Evolutionary conservation across 2,888 invertebrate genomes (phyloP).

Genomic region (Acrocera orbiculus): DNA sequence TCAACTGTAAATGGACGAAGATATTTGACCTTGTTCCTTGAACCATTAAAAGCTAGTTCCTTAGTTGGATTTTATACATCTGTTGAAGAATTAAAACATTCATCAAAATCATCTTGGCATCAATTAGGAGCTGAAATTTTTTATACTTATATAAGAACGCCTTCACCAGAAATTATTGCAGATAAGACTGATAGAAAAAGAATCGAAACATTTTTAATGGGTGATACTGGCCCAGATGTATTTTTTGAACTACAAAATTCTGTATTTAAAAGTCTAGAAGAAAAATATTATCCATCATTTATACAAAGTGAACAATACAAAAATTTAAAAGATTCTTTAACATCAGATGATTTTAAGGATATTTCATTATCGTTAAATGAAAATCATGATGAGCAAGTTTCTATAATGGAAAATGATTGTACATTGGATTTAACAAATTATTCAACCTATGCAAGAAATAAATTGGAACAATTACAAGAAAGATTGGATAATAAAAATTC

Average conservation of each 20-base stretch:
- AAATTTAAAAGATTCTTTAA: slow-evolving; percentile 32
- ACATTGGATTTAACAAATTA: slow-evolving; percentile 56
- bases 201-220: slow-evolving; percentile 74
- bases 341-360: slow-evolving; percentile 29
- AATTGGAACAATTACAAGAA: slow-evolving; percentile 68
- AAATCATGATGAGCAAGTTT: slow-evolving; percentile 19
- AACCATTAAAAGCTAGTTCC: slow-evolving; percentile 68
- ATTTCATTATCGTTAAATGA: slow-evolving; percentile 24
- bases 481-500: slow-evolving; percentile 65
- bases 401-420: slow-evolving; percentile 15
- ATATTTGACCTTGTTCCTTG: slow-evolving; percentile 62
- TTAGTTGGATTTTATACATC: slow-evolving; percentile 72
- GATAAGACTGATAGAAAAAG: slow-evolving; percentile 62
- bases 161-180: slow-evolving; percentile 63
- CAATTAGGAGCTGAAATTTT: slow-evolving; percentile 83
- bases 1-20: slow-evolving; percentile 65
- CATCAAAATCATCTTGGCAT: slow-evolving; percentile 63
- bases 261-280: slow-evolving; percentile 61
- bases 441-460: slow-evolving; percentile 63
- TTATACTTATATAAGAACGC: slow-evolving; percentile 70
- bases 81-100: slow-evolving; percentile 62
- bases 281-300: slow-evolving; percentile 78
- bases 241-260: slow-evolving; percentile 74
- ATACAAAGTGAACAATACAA: slow-evolving; percentile 72
- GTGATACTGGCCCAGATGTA: slow-evolving; percentile 73